Percentiles rank a stretch among this genome's conserved stretches.
These are phyloP conservation scores for Ylistrum balloti DNA, from an alignment of 1,140 invertebrate species.

Conservation along the genomic window DNA sequence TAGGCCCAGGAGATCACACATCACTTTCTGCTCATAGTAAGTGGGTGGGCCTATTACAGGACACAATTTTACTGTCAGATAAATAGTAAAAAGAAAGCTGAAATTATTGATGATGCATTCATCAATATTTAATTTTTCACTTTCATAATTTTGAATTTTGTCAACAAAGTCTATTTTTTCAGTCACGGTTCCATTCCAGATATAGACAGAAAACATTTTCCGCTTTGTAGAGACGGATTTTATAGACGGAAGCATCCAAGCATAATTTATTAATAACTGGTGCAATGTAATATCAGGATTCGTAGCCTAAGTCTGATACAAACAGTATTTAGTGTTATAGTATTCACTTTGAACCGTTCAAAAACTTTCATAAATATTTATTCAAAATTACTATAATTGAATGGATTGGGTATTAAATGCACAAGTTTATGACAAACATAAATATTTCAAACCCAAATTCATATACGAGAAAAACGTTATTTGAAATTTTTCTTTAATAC, in stretches of 20 bases:
- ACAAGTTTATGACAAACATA: background rate
- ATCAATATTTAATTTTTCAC: too few species aligned
- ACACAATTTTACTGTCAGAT: too few species aligned
- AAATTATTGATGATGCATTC: too few species aligned
- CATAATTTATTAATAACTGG: background rate
- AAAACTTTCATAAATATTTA: conserved; percentile 22
- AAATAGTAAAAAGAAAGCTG: too few species aligned
- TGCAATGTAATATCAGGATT: too few species aligned
- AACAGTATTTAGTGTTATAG: background rate
- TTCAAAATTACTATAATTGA: conserved; percentile 12
- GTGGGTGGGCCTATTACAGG: too few species aligned
- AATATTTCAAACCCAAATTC: conserved; percentile 4
- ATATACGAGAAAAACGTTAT: background rate
- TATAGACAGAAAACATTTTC: background rate
- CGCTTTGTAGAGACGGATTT: background rate
- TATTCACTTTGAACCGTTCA: background rate
- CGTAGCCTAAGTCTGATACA: background rate
- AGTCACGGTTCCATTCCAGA: background rate
- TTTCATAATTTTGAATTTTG: background rate
- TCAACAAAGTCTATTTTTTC: background rate
- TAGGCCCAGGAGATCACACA: too few species aligned
- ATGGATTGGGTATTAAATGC: background rate
- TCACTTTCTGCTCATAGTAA: too few species aligned
- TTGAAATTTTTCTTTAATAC: background rate
- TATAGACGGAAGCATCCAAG: background rate